phyloP scores from a whole-genome alignment of 2,888 invertebrate genomes.

The Elaeidobius kamerunicus region DNA sequence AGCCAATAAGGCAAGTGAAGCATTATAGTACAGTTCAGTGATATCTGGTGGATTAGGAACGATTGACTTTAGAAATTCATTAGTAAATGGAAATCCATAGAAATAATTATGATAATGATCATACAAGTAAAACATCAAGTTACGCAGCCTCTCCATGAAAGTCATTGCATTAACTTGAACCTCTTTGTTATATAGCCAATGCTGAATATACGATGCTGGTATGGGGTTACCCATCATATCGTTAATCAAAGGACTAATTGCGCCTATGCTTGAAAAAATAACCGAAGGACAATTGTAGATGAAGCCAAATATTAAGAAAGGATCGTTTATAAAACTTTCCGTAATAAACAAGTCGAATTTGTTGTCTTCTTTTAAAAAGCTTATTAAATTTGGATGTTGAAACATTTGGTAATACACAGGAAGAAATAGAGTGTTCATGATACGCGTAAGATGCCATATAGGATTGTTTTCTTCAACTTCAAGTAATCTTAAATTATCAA shows the following conservation, averaged over 20 bases:
- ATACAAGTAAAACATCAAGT: constrained; percentile 33
- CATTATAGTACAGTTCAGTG: constrained; percentile 20
- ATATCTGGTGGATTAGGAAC: constrained; percentile 3
- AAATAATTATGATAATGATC: constrained; percentile 33
- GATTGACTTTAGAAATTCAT: constrained; percentile 30
- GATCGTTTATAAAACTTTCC: constrained; percentile 13
- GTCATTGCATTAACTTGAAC: constrained; percentile 2
- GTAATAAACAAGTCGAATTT: constrained; percentile 12
- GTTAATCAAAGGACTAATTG: constrained; percentile 14
- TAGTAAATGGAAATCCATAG: constrained; percentile 28
- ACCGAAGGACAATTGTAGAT: constrained; percentile 10
- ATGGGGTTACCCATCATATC: constrained; percentile 9
- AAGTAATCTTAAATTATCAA: background rate
- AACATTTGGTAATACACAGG: background rate
- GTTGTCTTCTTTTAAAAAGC: constrained; percentile 1
- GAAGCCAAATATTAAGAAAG: constrained; percentile 4
- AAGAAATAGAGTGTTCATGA: background rate
- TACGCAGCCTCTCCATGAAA: constrained; percentile 14
- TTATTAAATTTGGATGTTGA: constrained; percentile 11
- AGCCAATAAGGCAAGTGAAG: constrained; percentile 36
- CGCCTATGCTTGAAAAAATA: constrained; percentile 32
- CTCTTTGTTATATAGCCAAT: background rate
- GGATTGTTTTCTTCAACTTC: background rate
- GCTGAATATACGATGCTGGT: constrained; percentile 4
- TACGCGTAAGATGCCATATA: background rate